phyloP scores from a whole-genome alignment of 2,113 vertebrate genomes.

The Antechinus stuartii region DNA sequence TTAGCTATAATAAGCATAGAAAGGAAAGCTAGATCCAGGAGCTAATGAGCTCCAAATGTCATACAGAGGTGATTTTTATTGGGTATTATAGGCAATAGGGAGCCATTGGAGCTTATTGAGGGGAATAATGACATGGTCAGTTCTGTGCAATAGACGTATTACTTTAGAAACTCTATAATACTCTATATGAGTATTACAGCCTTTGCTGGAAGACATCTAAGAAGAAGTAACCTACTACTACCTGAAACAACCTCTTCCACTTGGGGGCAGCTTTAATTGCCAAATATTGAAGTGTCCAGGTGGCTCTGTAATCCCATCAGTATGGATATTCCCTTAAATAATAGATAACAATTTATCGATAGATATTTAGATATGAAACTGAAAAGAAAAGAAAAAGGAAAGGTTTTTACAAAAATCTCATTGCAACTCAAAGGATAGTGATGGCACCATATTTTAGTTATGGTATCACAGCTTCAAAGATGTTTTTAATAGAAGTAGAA shows the following conservation, averaged over 20 bases:
- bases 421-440: background rate
- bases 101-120: background rate
- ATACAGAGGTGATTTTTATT: background rate
- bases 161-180: background rate
- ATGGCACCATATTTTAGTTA: background rate
- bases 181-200: background rate
- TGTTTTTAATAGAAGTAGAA: background rate
- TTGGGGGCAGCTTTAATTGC: background rate
- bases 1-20: background rate
- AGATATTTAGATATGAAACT: background rate
- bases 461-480: background rate
- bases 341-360: background rate
- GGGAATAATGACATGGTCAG: background rate
- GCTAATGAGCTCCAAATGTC: background rate
- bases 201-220: background rate
- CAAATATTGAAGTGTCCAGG: background rate
- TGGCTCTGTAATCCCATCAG: background rate
- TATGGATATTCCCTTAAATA: background rate
- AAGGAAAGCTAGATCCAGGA: background rate
- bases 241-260: background rate
- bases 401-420: background rate
- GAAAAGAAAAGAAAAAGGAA: background rate
- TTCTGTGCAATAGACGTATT: background rate
- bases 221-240: background rate
- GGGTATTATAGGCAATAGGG: background rate